Evolutionary conservation across 1,140 invertebrate species (phyloP).

Genomic region (Pseudomyrmex gracilis): DNA sequence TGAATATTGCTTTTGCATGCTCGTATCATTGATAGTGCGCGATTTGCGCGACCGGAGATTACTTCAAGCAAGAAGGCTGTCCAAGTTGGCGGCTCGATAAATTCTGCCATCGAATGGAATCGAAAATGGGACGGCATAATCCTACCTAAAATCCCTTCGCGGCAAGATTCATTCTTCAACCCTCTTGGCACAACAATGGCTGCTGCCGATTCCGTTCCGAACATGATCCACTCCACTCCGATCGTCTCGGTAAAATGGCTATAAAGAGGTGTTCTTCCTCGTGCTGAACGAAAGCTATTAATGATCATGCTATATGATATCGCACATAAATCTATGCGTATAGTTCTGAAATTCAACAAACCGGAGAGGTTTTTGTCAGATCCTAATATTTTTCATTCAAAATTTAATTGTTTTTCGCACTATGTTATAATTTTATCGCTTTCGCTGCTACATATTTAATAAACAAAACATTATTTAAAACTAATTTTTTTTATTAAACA

Average conservation of each 20-base stretch:
- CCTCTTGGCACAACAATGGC: constrained; percentile 70
- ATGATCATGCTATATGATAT: constrained; percentile 31
- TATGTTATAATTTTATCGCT: too few species aligned
- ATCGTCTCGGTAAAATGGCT: constrained; percentile 61
- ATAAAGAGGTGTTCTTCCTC: constrained; percentile 27
- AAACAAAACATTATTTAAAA: too few species aligned
- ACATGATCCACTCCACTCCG: constrained; percentile 50
- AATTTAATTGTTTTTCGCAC: too few species aligned
- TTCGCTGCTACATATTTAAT: too few species aligned
- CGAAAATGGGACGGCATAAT: constrained; percentile 72
- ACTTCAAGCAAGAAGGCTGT: constrained; percentile 48
- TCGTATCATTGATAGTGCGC: constrained; percentile 47
- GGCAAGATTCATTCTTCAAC: constrained; percentile 71
- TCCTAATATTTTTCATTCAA: too few species aligned
- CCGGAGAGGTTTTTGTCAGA: too few species aligned
- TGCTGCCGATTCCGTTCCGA: constrained; percentile 57
- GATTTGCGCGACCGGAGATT: constrained; percentile 68
- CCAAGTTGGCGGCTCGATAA: constrained; percentile 64
- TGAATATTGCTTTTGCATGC: constrained; percentile 31
- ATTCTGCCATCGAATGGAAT: constrained; percentile 69
- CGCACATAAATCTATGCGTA: not conserved
- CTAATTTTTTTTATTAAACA: too few species aligned
- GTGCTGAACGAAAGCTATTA: constrained; percentile 39
- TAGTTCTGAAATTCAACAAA: not conserved
- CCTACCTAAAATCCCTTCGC: constrained; percentile 67